phyloP scores from a whole-genome alignment of 2,113 vertebrate genomes.

The Anas platyrhynchos region DNA sequence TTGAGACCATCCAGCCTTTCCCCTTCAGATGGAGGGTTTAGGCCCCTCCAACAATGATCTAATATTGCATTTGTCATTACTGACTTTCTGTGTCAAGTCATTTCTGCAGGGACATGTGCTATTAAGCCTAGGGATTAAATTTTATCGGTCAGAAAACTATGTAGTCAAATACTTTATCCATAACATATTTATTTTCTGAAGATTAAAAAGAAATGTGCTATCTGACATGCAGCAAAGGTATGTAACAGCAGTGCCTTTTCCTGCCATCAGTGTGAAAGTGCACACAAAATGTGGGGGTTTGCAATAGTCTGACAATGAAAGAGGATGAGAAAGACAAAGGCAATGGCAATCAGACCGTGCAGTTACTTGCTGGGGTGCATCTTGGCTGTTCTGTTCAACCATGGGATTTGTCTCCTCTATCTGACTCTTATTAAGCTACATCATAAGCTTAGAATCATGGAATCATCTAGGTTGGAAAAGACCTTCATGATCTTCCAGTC shows the following conservation, averaged over 20 bases:
- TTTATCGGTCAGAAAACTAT: not conserved
- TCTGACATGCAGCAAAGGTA: not conserved
- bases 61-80: not conserved
- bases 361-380: not conserved
- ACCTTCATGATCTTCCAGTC: not conserved
- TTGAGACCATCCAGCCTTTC: not conserved
- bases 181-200: not conserved
- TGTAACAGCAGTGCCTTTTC: not conserved
- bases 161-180: not conserved
- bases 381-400: not conserved
- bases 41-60: not conserved
- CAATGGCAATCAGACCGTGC: fast-evolving
- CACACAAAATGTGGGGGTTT: fast-evolving
- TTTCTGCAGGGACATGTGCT: fast-evolving
- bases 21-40: not conserved
- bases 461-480: not conserved
- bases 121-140: not conserved
- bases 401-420: not conserved
- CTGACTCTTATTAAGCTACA: not conserved
- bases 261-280: not conserved
- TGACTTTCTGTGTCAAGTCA: not conserved
- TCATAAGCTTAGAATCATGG: not conserved
- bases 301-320: not conserved
- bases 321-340: not conserved
- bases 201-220: not conserved